Base-by-base conservation (phyloP, 2,797 vertebrate species). In the Morus bassanus region DNA sequence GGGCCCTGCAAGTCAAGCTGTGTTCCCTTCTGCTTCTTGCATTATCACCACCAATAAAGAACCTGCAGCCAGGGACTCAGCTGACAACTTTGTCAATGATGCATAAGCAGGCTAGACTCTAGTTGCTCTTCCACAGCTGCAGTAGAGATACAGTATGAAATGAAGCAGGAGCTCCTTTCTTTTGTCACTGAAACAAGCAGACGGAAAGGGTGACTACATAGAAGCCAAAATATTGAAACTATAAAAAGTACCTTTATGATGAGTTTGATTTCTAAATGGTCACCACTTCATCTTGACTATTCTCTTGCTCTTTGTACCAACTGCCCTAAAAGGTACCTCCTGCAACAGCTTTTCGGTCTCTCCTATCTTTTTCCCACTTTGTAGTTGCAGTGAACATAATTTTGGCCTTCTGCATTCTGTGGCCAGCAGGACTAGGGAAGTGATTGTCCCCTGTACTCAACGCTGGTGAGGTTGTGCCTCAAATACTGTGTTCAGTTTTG, bases 41-140 rank as follows among this genome's bases (percentile, higher is more conserved):
- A 69, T 95, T 93, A 89, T 94, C 70, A 80, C 39, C 67, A 86
- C 89, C 46, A 75, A 91, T 95, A 95, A 96, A 91, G 65, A 97
- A 86, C 85, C 81, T 93, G 67, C 81, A 96, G 67, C 60, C 11
- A 11, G 50, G 60, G 73, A 69, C 73, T 95, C 67, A 92, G 87
- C 35, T 91, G 92, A 90, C 70, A 92, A 72, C 63, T 91, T 89
- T 92, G 31, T 85, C 92, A 91, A 41, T 86, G 89, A 93, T 93
- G 65, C 56, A 91, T 89, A 85, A 89, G 65, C 30, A 68, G 59
- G 7, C 30, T 74, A 77, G 28, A 68, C 30, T 91, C 10, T 48
- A 45, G 73, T 23, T 92, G 56, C 12, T 82, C 60, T 72, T 88
- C 59, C 27, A 50, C 9, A 65, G 56, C 35, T 96, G 51, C 45